These are phyloP conservation scores for Symphodus melops DNA, from an alignment of 2,113 vertebrate genomes.

Conservation along the genomic window DNA sequence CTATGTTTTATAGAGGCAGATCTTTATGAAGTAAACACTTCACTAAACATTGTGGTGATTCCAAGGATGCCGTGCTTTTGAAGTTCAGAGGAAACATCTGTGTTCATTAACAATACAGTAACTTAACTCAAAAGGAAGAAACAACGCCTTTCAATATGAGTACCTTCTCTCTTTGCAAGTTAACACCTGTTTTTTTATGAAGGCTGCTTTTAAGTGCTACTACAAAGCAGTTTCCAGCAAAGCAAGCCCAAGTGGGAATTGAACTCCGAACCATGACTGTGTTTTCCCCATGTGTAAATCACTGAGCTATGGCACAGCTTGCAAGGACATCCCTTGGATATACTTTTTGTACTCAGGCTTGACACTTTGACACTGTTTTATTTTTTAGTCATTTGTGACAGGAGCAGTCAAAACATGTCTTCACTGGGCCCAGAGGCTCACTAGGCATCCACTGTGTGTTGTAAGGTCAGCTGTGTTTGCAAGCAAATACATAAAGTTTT, in stretches of 20 bases:
- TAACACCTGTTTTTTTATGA: not conserved
- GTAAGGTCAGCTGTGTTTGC: constrained; percentile 73
- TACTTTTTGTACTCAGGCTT: constrained; percentile 47
- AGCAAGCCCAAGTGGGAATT: constrained; percentile 36
- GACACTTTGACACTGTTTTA: constrained; percentile 26
- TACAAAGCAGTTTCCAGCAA: constrained; percentile 22
- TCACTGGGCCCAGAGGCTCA: constrained; percentile 49
- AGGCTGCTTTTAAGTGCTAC: not conserved
- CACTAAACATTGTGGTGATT: not conserved
- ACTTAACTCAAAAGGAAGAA: not conserved
- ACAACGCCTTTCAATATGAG: not conserved
- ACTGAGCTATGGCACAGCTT: constrained; percentile 32
- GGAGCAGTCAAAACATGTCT: constrained; percentile 68
- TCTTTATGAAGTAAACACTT: not conserved
- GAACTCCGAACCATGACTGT: constrained; percentile 54
- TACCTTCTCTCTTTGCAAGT: not conserved
- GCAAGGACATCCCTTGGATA: constrained; percentile 42
- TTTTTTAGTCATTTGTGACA: constrained; percentile 59
- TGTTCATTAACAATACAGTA: not conserved
- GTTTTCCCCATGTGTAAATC: constrained; percentile 46
- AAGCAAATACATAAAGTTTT: constrained; percentile 63
- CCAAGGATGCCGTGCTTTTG: not conserved
- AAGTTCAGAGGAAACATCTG: not conserved
- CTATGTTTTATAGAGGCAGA: not conserved
- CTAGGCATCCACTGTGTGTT: constrained; percentile 62